Evolutionary conservation across 2,888 invertebrate species (phyloP).

Genomic region (Linnaemya vulpina): DNA sequence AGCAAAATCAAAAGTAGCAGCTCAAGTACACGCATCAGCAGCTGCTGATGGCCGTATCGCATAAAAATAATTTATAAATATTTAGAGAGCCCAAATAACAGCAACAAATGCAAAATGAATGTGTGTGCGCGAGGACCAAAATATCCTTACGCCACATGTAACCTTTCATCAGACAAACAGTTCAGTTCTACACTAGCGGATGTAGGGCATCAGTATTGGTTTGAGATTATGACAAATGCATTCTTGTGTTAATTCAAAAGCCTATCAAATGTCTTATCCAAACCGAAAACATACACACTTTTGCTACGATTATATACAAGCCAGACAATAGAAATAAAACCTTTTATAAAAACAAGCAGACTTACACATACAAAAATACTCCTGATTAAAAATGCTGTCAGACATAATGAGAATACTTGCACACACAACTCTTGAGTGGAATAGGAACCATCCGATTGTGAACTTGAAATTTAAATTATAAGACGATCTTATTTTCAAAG

Average conservation of each 20-base stretch:
- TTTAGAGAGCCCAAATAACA: constrained; percentile 40
- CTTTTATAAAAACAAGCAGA: constrained; percentile 40
- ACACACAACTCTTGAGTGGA: background rate
- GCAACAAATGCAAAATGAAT: background rate
- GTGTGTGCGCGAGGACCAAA: too few relatives aligned
- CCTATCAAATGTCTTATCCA: constrained; percentile 34
- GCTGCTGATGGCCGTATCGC: constrained; percentile 38
- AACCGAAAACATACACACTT: constrained; percentile 12
- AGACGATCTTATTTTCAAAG: constrained; percentile 29
- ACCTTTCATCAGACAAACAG: background rate
- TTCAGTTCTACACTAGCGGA: background rate
- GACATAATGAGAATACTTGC: constrained; percentile 60
- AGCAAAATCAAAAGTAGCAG: constrained; percentile 24
- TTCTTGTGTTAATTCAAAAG: constrained; percentile 45
- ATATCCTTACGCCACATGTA: too few relatives aligned
- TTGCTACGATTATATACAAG: background rate
- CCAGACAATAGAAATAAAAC: constrained; percentile 52
- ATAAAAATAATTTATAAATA: constrained; percentile 6
- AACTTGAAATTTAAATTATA: constrained; percentile 54
- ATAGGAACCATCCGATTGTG: constrained; percentile 21
- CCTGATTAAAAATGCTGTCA: constrained; percentile 69
- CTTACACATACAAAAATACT: constrained; percentile 54
- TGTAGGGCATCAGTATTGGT: constrained; percentile 32
- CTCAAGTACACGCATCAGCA: constrained; percentile 1
- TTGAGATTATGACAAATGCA: constrained; percentile 46